These are phyloP conservation scores for Orthonyx spaldingii DNA, from an alignment of 2,113 vertebrate genomes.

Conservation along the genomic window DNA sequence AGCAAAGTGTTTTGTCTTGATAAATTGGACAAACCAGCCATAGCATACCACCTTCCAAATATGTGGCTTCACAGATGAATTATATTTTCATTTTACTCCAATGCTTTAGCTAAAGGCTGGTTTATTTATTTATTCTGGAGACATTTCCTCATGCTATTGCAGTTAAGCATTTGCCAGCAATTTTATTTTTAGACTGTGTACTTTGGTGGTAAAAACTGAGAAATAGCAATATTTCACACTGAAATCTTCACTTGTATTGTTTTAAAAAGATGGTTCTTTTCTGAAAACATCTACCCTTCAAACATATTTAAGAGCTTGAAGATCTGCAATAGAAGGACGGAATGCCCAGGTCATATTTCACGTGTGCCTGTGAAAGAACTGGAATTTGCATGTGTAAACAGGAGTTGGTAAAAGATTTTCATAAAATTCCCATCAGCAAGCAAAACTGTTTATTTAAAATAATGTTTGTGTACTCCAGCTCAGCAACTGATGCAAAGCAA, in stretches of 20 bases:
- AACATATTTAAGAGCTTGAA: background rate
- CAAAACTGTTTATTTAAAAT: background rate
- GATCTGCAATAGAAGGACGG: background rate
- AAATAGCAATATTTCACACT: background rate
- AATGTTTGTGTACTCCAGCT: background rate
- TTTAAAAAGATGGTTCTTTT: background rate
- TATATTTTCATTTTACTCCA: conserved; percentile 3
- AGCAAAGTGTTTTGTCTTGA: background rate
- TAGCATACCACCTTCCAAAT: background rate
- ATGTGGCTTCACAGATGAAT: background rate
- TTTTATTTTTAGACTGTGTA: conserved; percentile 10
- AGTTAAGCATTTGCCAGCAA: background rate
- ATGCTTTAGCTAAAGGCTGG: background rate
- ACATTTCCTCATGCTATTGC: background rate
- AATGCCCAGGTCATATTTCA: background rate
- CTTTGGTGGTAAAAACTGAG: background rate
- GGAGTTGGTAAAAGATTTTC: background rate
- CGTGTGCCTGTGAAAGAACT: background rate
- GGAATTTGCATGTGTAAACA: background rate
- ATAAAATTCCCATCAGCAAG: background rate
- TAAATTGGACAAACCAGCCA: background rate
- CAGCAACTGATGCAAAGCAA: conserved; percentile 12
- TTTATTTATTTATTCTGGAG: conserved; percentile 39
- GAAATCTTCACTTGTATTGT: background rate
- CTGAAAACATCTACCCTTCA: background rate